Evolutionary conservation across 2,113 vertebrate genomes (phyloP), one percentile per base, ranked within the genome.

Genomic region (Felis chaus): DNA sequence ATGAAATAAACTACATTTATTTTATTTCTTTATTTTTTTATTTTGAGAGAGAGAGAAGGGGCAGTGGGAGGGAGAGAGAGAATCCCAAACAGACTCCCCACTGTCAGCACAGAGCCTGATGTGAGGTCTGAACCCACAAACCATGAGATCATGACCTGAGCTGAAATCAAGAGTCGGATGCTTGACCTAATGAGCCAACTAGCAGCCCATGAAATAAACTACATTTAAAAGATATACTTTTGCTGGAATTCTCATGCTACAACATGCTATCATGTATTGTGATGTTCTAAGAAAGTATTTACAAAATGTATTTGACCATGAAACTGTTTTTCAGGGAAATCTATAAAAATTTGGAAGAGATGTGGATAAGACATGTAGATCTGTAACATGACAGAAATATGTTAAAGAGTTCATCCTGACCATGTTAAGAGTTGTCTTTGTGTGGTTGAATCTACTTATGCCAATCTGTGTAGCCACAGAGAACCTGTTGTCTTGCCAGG

Each of bases 271-370:
- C 25, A 63, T 11, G 4, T 57, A 91, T 61, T 94, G 23, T 86
- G 82, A 94, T 45, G 29, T n/a, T 87, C 33, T 66, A 92, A 89
- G 50, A 71, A 86, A 83, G 3, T 83, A 7, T 83, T 84, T 74
- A 74, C 11, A 93, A 95, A 94, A 79, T 93, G 45, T 92, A 69
- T 78, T 69, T 96, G 71, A 84, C 41, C n/a, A 76, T 73, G 82
- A 96, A 92, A 95, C 6, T 41, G 63, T 95, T 79, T 53, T 82
- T 92, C 36, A 66, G 23, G 4, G 53, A 85, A 82, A 12, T 74
- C 63, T 71, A 18, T 71, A 82, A 96, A 96, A 91, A 31, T 69
- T 33, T 84, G 53, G 21, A 74, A 88, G 45, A 90, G 81, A 93
- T 63, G 14, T 48, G 4, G 53, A 86, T 78, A 69, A 96, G 41